Evolutionary conservation across 2,888 invertebrate species (phyloP).

Genomic region (Troilus luridus): DNA sequence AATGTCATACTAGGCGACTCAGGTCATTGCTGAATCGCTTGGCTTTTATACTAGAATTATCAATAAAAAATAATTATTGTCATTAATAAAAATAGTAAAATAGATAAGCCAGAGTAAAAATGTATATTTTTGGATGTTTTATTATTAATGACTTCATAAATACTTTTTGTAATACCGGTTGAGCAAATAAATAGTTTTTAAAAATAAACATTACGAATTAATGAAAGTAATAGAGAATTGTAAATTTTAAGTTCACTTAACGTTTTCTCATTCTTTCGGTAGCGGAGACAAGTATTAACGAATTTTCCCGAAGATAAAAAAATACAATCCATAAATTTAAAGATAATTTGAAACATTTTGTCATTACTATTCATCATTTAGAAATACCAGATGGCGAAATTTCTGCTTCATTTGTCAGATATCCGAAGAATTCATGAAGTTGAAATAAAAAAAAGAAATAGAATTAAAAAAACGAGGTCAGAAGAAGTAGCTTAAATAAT

Average conservation of each 20-base stretch:
- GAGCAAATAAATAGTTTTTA: neutral
- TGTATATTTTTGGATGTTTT: too few species aligned
- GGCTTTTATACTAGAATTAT: neutral
- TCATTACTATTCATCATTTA: neutral
- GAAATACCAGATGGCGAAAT: neutral
- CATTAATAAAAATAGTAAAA: too few species aligned
- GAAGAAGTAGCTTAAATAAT: neutral
- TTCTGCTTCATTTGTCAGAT: neutral
- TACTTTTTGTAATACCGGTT: too few species aligned
- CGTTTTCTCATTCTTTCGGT: neutral
- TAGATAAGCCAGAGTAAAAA: too few species aligned
- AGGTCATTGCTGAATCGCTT: neutral
- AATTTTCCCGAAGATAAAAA: neutral
- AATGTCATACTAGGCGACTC: neutral
- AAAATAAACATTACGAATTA: too few species aligned
- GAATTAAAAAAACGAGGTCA: neutral
- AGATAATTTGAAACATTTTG: neutral
- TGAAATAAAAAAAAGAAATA: neutral
- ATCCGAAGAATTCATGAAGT: neutral
- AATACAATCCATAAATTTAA: neutral
- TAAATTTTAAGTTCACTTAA: too few species aligned
- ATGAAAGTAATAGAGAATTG: too few species aligned
- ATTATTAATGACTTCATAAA: too few species aligned
- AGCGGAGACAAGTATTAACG: neutral
- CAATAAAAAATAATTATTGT: too few species aligned